A percentile compares a stretch with the other conserved stretches of the same genome.
These are phyloP conservation scores for Macrophya annulata DNA, from an alignment of 2,888 invertebrate species.

Conservation along the genomic window DNA sequence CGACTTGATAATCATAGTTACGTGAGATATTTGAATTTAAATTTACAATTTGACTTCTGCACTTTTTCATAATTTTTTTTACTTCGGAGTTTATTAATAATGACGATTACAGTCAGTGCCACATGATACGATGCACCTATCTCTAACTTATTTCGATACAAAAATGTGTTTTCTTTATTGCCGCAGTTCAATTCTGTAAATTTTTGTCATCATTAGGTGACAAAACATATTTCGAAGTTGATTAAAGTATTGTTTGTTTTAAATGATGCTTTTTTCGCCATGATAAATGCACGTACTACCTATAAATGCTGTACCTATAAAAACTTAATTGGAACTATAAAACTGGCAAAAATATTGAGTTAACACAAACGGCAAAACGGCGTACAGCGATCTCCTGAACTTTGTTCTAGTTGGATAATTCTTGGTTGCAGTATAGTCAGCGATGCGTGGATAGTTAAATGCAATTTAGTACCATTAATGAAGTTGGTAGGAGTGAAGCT, in stretches of 20 bases:
- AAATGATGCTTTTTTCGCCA: not conserved
- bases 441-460: conserved; percentile 9
- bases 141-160: too few relatives aligned
- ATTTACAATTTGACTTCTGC: too few relatives aligned
- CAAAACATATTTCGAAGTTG: not conserved
- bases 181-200: too few relatives aligned
- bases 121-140: too few relatives aligned
- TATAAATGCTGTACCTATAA: too few relatives aligned
- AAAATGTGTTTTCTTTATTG: too few relatives aligned
- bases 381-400: conserved; percentile 9
- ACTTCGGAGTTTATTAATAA: too few relatives aligned
- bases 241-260: not conserved
- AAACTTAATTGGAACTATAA: not conserved
- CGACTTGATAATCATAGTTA: too few relatives aligned
- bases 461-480: conserved; percentile 29
- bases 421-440: not conserved
- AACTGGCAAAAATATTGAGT: not conserved
- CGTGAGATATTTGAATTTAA: too few relatives aligned
- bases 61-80: too few relatives aligned
- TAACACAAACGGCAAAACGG: not conserved
- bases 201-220: not conserved
- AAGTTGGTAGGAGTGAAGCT: conserved; percentile 4
- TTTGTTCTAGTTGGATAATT: conserved; percentile 28
- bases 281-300: not conserved
- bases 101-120: too few relatives aligned